Conservation (phyloP, 2,888 invertebrate genomes). For the Drosophila maculinotata region DNA sequence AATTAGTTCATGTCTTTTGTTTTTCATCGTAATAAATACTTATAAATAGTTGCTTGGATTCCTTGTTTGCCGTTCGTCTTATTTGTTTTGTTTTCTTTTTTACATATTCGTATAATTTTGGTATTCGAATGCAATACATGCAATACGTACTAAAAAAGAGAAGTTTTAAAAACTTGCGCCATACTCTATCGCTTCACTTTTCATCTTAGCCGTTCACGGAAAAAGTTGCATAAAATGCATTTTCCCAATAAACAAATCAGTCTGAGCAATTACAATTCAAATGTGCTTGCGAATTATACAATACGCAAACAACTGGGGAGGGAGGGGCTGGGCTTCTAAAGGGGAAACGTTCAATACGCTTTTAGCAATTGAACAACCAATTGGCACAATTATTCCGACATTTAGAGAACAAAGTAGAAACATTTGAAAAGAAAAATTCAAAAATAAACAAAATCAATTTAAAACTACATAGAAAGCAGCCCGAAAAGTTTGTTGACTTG, state of each 20-base stretch:
- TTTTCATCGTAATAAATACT: slow-evolving; percentile 63
- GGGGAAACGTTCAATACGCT: slow-evolving; percentile 25
- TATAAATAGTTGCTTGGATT: slow-evolving; percentile 50
- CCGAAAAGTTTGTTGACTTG: slow-evolving; percentile 20
- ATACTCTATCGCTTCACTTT: slow-evolving; percentile 17
- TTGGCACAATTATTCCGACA: slow-evolving; percentile 53
- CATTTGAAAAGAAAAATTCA: neutral
- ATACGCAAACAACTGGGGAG: neutral
- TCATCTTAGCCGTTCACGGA: slow-evolving; percentile 33
- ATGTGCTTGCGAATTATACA: slow-evolving; percentile 45
- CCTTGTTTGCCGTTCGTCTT: slow-evolving; percentile 25
- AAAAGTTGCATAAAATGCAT: slow-evolving; percentile 28
- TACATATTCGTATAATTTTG: slow-evolving; percentile 43
- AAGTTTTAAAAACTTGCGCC: slow-evolving; percentile 75
- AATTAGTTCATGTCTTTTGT: slow-evolving; percentile 29
- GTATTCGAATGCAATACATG: slow-evolving; percentile 50
- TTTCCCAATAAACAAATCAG: slow-evolving; percentile 65
- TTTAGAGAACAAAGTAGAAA: slow-evolving; percentile 21
- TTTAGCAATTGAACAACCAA: slow-evolving; percentile 53
- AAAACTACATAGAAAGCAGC: slow-evolving; percentile 20
- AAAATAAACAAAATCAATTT: slow-evolving; percentile 1
- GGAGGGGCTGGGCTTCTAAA: neutral
- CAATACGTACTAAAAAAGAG: slow-evolving; percentile 25
- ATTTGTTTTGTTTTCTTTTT: slow-evolving; percentile 7
- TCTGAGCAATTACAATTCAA: slow-evolving; percentile 79